phyloP scores from a whole-genome alignment of 2,797 vertebrate species.

The Pseudochaenichthys georgianus region DNA sequence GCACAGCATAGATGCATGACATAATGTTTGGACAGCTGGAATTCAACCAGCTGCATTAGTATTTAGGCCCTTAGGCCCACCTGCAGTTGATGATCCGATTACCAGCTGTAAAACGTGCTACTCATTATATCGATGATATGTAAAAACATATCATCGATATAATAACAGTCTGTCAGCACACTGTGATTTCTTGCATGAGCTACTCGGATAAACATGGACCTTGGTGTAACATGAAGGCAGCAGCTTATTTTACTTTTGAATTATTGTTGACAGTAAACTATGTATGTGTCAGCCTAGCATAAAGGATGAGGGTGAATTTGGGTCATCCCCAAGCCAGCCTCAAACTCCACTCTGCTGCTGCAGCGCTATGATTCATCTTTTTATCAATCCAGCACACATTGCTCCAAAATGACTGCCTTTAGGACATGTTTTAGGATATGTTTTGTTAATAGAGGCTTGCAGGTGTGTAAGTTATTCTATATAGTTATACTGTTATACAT shows the following conservation, averaged over 20 bases:
- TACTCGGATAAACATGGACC: not conserved
- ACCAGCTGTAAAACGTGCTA: slow-evolving; percentile 42
- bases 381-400: not conserved
- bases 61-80: slow-evolving; percentile 20
- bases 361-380: not conserved
- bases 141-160: slow-evolving; percentile 38
- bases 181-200: slow-evolving; percentile 36
- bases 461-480: not conserved
- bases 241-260: slow-evolving; percentile 11
- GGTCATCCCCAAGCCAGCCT: slow-evolving; percentile 3
- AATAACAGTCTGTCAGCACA: slow-evolving; percentile 38
- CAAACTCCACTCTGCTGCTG: slow-evolving; percentile 3
- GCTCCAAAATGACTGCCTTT: not conserved
- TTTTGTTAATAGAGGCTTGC: not conserved
- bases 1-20: slow-evolving; percentile 44
- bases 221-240: not conserved
- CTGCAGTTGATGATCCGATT: slow-evolving; percentile 30
- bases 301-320: slow-evolving; percentile 5
- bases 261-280: slow-evolving; percentile 12
- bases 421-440: not conserved
- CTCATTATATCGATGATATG: not conserved
- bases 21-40: slow-evolving; percentile 70
- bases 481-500: no score
- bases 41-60: slow-evolving; percentile 44
- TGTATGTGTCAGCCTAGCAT: not conserved